Base-by-base conservation (phyloP, 2,888 invertebrate species). In the Hemaris fuciformis region DNA sequence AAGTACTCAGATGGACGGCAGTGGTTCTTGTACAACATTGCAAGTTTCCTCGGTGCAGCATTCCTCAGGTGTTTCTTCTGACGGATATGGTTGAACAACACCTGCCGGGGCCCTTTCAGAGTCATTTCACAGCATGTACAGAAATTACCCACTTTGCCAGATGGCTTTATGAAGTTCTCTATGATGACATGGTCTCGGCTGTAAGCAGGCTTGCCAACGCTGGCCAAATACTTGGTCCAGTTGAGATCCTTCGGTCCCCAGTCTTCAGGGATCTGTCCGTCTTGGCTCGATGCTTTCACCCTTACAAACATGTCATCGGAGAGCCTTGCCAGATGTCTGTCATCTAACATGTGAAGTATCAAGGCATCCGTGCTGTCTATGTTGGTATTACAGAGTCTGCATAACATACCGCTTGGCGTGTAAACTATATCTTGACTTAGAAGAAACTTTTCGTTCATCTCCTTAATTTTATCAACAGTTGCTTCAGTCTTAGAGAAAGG, bases 11-110 rank as follows among this genome's bases (percentile, higher is more conserved):
- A 80, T 0, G 92, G 91, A 0, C 92, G 81, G 65, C 91, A 90
- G 20, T 87, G 81, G 62, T 91, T 91, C 42, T 83, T 89, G 69
- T 89, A 92, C 0, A 92, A 72, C 73, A 89, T 67, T 0, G 82
- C 68, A 0, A 92, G 75, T 60, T 92, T 92, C 4, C 83, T 73
- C 3, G 92, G 92, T 0, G 92, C 92, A 0, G 91, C 89, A 72
- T 92, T 91, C 4, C 92, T 74, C 53, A 92, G 67, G 73, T 92
- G 92, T 68, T 92, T 92, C 73, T 92, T 92, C 73, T 92, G 92
- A 0, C 92, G 87, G 3, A 91, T 89, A 57, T 92, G 92, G 57
- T 91, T 92, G 75, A 92, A 92, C 1, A 92, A 70, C 22, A 92
- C 89, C 69, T 92, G 92, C 3, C 92, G 73, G 0, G 91, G 91